Evolutionary conservation across 2,113 vertebrate genomes (phyloP), one percentile per base, ranked within the genome.

Genomic region (Chaenocephalus aceratus): DNA sequence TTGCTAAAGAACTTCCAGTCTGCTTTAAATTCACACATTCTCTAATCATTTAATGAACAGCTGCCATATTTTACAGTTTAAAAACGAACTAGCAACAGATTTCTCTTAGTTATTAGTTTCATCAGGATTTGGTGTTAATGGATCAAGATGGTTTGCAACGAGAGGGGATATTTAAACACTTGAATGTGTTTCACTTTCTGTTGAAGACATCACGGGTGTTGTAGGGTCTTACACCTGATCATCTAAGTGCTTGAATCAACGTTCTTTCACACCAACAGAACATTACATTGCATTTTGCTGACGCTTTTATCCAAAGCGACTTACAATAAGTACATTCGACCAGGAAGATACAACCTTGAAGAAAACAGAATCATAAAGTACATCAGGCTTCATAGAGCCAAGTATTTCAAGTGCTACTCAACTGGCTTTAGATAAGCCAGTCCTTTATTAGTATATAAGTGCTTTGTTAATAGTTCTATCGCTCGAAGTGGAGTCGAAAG

Each of bases 141-240:
- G 60, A 67, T 65, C 3, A 10, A 30, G n/a, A 71, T 52, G n/a
- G 11, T 23, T 49, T 26, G 41, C 3, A 0, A 10, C 10, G 26
- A 30, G 26, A 30, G 26, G 26, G 26, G 2, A 30, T 41, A n/a
- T 60, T 81, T 69, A 70, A 57, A 6, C 21, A 4, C 23, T 34
- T 15, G 34, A 41, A 79, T n/a, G 14, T 41, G 15, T 72, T 51
- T 54, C 45, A 7, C 34, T 57, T 26, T 21, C 26, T 41, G 46
- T 13, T 30, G 34, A 45, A 23, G 45, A 49, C 62, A 21, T 54
- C 36, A 51, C n/a, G 26, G 12, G 15, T 16, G 48, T 58, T 34
- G 72, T 59, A 52, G 58, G 26, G 13, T 49, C 51, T 62, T 67
- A 48, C 73, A 77, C 45, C 26, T 77, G 63, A 77, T 83, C 71